Evolutionary conservation across 2,113 vertebrate species (phyloP).

Genomic region (Caretta caretta): DNA sequence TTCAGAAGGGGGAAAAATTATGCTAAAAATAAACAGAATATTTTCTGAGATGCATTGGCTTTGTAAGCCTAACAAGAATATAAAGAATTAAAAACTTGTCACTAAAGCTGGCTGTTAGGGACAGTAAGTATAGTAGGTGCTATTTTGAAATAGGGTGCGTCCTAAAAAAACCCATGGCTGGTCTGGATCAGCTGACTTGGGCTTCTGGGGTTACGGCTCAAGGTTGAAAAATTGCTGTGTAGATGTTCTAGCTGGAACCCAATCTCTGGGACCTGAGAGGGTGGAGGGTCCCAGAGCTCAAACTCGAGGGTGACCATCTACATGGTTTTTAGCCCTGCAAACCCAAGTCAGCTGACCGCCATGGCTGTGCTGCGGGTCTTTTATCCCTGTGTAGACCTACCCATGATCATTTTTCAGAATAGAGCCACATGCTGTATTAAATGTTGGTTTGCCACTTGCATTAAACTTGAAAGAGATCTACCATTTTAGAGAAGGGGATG

Average conservation of each 20-base stretch:
- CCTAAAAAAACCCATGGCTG: no score
- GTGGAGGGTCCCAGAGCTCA: not conserved
- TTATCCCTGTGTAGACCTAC: not conserved
- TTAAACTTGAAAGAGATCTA: rapidly evolving
- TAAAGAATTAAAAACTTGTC: not conserved
- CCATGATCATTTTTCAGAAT: not conserved
- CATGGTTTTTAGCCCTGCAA: not conserved
- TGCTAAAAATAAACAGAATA: not conserved
- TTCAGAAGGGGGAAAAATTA: not conserved
- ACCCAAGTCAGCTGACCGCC: not conserved
- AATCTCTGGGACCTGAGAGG: not conserved
- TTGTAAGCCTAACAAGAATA: not conserved
- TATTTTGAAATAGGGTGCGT: not conserved
- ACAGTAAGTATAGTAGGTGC: not conserved
- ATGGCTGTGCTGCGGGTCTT: not conserved
- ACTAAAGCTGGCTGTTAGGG: not conserved
- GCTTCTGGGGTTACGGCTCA: not conserved
- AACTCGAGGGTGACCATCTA: not conserved
- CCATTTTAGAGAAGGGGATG: rapidly evolving
- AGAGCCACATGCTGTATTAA: not conserved
- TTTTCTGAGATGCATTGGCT: not conserved
- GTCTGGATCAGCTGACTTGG: not conserved
- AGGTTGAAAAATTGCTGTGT: not conserved
- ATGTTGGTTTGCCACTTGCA: not conserved
- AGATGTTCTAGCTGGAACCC: not conserved